Conservation (phyloP, 2,888 invertebrate genomes). For the Chrysina gloriosa region DNA sequence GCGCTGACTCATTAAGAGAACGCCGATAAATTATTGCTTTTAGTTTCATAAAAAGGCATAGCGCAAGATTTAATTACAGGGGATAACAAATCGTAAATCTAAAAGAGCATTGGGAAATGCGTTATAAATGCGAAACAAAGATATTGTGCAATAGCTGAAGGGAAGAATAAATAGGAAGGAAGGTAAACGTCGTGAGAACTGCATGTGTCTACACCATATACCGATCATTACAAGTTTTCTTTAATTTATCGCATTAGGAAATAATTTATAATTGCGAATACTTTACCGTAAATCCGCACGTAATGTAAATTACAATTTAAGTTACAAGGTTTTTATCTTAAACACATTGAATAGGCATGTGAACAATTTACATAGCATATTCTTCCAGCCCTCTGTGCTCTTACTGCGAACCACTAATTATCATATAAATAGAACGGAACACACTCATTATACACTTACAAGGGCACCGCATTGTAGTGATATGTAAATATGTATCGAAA, state of each 20-base stretch:
- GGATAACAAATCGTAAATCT: neutral
- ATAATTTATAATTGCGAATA: neutral
- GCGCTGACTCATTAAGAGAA: constrained; percentile 11
- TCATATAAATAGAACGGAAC: no score
- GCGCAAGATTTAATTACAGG: constrained; percentile 21
- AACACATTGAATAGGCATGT: no score
- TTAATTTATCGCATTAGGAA: neutral
- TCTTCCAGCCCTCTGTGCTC: no score
- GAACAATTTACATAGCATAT: no score
- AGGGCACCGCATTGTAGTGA: no score
- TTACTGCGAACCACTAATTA: no score
- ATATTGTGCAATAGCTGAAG: constrained; percentile 2
- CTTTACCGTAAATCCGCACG: neutral
- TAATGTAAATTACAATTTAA: neutral
- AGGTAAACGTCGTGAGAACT: constrained; percentile 21
- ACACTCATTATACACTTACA: no score
- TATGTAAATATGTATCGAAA: no score
- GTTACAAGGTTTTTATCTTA: no score
- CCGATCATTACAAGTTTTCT: neutral
- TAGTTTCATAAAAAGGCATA: constrained; percentile 2
- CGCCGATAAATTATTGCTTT: neutral
- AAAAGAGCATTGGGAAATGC: neutral
- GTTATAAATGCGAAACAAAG: constrained; percentile 9
- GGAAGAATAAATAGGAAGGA: neutral
- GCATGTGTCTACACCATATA: neutral